Evolutionary conservation across 2,797 vertebrate species (phyloP).

Genomic region (Xenops minutus): DNA sequence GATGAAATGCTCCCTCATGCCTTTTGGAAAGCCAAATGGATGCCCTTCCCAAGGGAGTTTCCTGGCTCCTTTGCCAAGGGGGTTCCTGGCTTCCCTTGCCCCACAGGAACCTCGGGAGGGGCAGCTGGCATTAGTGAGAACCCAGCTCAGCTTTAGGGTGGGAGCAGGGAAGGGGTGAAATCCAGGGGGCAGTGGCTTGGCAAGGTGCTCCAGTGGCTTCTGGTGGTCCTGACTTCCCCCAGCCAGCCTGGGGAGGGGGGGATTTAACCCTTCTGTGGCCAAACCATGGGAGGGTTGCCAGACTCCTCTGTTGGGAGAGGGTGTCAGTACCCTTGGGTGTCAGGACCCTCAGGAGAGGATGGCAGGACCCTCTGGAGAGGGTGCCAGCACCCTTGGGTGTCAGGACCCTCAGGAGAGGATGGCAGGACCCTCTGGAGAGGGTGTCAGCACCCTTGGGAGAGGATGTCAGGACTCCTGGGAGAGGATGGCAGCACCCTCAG

Average conservation of each 20-base stretch:
- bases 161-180: slow-evolving; percentile 13
- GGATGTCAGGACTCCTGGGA: too few species aligned
- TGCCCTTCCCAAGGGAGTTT: neutral
- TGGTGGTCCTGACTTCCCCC: neutral
- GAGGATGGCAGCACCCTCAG: too few species aligned
- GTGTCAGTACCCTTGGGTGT: too few species aligned
- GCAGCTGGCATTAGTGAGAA: neutral
- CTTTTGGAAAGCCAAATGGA: neutral
- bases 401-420: too few species aligned
- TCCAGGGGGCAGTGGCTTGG: neutral
- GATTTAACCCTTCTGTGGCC: neutral
- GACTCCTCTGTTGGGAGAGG: neutral
- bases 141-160: neutral
- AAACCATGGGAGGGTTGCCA: neutral
- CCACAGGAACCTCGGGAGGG: neutral
- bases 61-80: neutral
- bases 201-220: slow-evolving; percentile 16
- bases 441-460: too few species aligned
- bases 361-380: too few species aligned
- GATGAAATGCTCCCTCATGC: neutral
- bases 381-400: too few species aligned
- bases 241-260: neutral
- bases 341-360: too few species aligned
- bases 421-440: too few species aligned
- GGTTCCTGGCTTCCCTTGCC: neutral